phyloP scores from a whole-genome alignment of 2,888 invertebrate genomes.

The Rotaria magnacalcarata region DNA sequence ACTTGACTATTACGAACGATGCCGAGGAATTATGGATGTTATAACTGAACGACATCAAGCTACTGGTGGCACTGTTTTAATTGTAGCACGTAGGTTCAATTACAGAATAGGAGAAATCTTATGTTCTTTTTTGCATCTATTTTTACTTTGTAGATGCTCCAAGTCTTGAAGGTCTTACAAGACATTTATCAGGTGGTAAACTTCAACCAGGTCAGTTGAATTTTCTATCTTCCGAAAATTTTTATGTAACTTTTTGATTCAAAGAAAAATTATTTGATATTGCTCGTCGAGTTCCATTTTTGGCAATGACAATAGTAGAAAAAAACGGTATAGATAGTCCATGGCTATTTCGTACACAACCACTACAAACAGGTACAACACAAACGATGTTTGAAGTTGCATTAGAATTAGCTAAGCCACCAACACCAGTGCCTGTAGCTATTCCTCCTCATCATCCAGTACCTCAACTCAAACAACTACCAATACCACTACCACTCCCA shows the following conservation, averaged over 20 bases:
- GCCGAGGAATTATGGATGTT: not conserved
- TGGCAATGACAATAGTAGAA: constrained; percentile 16
- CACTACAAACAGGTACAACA: not conserved
- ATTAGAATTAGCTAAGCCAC: not conserved
- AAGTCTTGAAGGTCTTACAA: constrained; percentile 27
- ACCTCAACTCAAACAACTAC: not conserved
- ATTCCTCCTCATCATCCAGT: not conserved
- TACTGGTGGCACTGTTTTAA: constrained; percentile 11
- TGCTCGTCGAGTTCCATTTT: constrained; percentile 7
- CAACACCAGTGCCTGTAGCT: not conserved
- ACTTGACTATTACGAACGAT: constrained; percentile 21
- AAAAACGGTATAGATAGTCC: not conserved
- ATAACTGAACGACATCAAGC: constrained; percentile 13
- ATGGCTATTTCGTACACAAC: constrained; percentile 11
- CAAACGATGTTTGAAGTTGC: not conserved
- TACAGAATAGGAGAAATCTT: not conserved
- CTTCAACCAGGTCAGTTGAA: not conserved
- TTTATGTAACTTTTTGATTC: not conserved
- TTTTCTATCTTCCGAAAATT: not conserved
- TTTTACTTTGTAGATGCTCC: not conserved
- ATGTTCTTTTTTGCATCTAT: not conserved
- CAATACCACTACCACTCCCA: too few species aligned
- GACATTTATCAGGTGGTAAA: constrained; percentile 10
- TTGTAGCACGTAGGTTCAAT: not conserved
- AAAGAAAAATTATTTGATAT: constrained; percentile 28